Base-by-base conservation (phyloP, 2,888 invertebrate species). In the Zaprionus bogoriensis region DNA sequence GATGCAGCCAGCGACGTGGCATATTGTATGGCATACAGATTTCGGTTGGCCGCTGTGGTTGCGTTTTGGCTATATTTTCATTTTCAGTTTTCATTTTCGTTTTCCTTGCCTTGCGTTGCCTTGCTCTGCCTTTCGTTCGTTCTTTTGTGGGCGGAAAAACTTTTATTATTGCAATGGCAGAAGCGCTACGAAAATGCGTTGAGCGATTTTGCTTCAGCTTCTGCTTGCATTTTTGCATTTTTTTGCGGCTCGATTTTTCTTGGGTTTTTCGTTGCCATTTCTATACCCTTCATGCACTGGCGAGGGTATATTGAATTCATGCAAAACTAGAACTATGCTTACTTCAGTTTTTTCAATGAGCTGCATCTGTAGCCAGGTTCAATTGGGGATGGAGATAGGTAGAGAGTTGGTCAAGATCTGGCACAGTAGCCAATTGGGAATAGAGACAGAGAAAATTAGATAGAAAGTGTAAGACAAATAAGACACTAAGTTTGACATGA, bases 91-190 rank as follows among this genome's bases (percentile, higher is more conserved):
- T 58, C 58, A 58, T 70, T 67, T 62, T 57, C 57, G 30, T 48
- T 48, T 70, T 70, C 67, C 63, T 67, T 70, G 67, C 67, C 71
- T 70, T 70, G 62, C 32, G 14, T 41, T 19, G 30, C 22, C 38
- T 50, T 50, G 42, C 25, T 41, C 22, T 48, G 44, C 17, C 25
- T 20, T 6, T 47, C 22, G n/a, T 12, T 12, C 1, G n/a, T n/a
- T 27, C 6, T 36, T 17, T 44, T 32, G 17, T 58, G 63, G 71
- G 54, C 32, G 64, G 42, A 65, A 74, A 44, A 77, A 81, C 75
- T 79, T 81, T 80, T 81, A 75, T 79, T 80, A 81, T 81, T 80
- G 70, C 79, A 77, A 67, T 72, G 30, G 60, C 62, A 19, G 63
- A 62, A 39, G 74, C 54, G 45, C 68, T 67, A 57, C 52, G 82